A percentile compares a stretch with the other conserved stretches of the same genome.
phyloP scores from a whole-genome alignment of 2,113 vertebrate genomes.

The Dendrocopos noguchii region DNA sequence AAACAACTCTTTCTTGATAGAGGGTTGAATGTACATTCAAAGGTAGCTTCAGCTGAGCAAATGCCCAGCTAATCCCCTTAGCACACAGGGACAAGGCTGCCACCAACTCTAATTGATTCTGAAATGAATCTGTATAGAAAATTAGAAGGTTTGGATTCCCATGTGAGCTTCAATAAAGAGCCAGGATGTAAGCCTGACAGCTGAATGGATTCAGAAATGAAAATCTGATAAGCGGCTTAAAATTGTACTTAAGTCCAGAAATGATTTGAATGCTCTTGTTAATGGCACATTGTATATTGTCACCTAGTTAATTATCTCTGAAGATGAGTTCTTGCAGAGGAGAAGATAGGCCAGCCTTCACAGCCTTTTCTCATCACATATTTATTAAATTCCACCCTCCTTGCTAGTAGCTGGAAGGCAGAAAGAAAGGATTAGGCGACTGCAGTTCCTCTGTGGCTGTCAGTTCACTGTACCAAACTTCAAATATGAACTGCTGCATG shows the following conservation, averaged over 20 bases:
- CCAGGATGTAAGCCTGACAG: conserved; percentile 83
- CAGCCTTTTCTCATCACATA: conserved; percentile 81
- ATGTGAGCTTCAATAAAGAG: conserved; percentile 80
- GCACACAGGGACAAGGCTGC: conserved; percentile 82
- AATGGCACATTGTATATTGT: conserved; percentile 80
- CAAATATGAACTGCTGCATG: conserved; percentile 87
- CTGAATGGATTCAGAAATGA: conserved; percentile 81
- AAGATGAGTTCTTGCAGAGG: conserved; percentile 77
- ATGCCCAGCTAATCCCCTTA: conserved; percentile 87
- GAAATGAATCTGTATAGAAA: conserved; percentile 87
- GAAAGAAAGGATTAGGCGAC: conserved; percentile 86
- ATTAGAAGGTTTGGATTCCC: conserved; percentile 87
- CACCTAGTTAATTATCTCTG: conserved; percentile 83
- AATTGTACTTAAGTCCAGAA: conserved; percentile 82
- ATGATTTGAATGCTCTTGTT: conserved; percentile 83
- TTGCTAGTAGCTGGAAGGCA: conserved; percentile 84
- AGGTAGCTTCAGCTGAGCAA: conserved; percentile 80
- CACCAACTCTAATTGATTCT: conserved; percentile 93
- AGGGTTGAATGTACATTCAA: conserved; percentile 77
- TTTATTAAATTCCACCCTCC: conserved; percentile 85
- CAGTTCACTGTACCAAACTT: conserved; percentile 85
- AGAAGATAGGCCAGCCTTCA: conserved; percentile 68
- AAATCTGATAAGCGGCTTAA: conserved; percentile 88
- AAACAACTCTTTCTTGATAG: conserved; percentile 77
- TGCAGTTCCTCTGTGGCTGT: conserved; percentile 82